Evolutionary conservation across 2,888 invertebrate species (phyloP).

Genomic region (Ophraella communa): DNA sequence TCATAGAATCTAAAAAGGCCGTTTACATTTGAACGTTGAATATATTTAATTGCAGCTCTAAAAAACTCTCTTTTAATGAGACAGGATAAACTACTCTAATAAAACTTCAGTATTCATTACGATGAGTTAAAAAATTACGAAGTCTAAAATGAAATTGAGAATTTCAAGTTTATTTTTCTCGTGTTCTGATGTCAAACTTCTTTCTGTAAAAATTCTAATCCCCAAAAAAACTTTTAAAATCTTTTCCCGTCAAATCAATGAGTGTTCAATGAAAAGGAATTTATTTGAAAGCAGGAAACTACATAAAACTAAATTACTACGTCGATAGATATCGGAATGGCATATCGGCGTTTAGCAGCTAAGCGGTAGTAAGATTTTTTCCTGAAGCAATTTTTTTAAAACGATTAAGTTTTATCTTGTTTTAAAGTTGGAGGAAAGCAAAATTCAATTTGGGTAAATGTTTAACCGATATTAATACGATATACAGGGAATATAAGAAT

Average conservation of each 20-base stretch:
- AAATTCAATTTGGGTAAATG: neutral
- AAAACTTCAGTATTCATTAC: no score
- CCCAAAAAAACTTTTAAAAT: neutral
- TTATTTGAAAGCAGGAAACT: conserved; percentile 6
- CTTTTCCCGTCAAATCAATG: neutral
- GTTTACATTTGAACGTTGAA: no score
- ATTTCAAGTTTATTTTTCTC: no score
- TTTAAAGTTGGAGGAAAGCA: neutral
- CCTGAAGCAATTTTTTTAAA: neutral
- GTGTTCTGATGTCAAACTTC: neutral
- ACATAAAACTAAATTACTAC: conserved; percentile 12
- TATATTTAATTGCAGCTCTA: no score
- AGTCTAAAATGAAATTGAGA: no score
- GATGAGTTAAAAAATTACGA: no score
- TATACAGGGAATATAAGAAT: no score
- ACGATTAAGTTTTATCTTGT: neutral
- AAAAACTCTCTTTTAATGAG: no score
- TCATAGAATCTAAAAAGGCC: no score
- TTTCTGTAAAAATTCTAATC: neutral
- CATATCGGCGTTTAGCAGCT: neutral
- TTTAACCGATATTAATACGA: neutral
- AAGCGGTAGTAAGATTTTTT: neutral
- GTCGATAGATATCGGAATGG: neutral
- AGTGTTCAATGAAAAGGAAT: conserved; percentile 3
- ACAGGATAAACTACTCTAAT: no score